Evolutionary conservation across 2,888 invertebrate genomes (phyloP).

Genomic region (Euphydryas editha): DNA sequence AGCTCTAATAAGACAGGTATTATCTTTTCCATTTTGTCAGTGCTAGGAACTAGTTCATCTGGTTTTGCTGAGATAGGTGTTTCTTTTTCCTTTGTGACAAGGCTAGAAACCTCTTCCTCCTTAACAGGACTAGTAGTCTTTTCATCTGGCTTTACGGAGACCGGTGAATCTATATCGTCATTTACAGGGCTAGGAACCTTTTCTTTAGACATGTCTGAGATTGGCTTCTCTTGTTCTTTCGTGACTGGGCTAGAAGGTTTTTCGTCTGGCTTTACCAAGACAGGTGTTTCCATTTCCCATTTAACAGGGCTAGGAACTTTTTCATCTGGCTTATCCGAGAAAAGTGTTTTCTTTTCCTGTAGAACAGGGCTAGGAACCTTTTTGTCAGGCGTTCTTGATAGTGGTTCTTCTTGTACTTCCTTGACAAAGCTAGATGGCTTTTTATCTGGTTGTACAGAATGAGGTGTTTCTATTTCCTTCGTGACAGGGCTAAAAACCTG

Average conservation of each 20-base stretch:
- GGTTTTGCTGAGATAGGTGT: not conserved
- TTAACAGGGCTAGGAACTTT: not conserved
- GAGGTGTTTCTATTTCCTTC: not conserved
- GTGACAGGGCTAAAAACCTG: not conserved
- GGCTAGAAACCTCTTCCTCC: constrained; percentile 12
- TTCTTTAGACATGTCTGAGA: constrained; percentile 3
- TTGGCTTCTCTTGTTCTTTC: not conserved
- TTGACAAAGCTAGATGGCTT: constrained; percentile 3
- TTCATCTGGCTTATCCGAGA: not conserved
- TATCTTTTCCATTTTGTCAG: constrained; percentile 28
- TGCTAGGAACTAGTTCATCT: constrained; percentile 24
- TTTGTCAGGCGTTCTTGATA: not conserved
- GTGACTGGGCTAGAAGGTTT: not conserved
- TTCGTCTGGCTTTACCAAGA: not conserved
- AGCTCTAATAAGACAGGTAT: constrained; percentile 23
- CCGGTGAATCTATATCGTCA: not conserved
- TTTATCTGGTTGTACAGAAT: not conserved
- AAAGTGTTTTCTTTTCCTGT: constrained; percentile 19
- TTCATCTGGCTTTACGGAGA: not conserved
- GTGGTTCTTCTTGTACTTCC: not conserved
- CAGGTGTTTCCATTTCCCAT: not conserved
- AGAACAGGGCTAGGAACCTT: not conserved
- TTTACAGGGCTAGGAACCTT: constrained; percentile 14
- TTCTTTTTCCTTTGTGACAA: constrained; percentile 12
- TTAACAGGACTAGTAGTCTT: constrained; percentile 18